Conservation (phyloP, 2,888 invertebrate species). For the Orgyia antiqua region DNA sequence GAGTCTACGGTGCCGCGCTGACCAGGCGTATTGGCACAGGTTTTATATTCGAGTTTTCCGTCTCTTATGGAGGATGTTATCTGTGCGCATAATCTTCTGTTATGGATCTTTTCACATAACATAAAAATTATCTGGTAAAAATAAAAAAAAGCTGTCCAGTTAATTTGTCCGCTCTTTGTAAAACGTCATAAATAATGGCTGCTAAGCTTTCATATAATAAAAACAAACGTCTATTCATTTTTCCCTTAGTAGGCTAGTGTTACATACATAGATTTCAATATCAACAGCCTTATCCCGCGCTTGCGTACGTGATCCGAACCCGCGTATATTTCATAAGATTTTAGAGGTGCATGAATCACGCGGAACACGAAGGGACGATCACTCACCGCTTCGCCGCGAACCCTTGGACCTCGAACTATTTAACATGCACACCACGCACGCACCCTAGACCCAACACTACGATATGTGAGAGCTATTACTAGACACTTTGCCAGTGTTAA, state of each 20-base stretch:
- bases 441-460: slow-evolving; percentile 72
- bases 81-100: too few species aligned
- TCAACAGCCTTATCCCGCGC: slow-evolving; percentile 74
- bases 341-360: slow-evolving; percentile 78
- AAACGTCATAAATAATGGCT: too few species aligned
- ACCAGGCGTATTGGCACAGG: too few species aligned
- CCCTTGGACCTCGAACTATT: slow-evolving; percentile 66
- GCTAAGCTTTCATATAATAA: slow-evolving; percentile 26
- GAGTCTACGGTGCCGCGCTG: too few species aligned
- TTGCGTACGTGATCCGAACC: slow-evolving; percentile 67
- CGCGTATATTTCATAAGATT: slow-evolving; percentile 79
- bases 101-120: too few species aligned
- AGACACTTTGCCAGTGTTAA: slow-evolving; percentile 76
- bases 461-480: slow-evolving; percentile 79
- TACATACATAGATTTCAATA: slow-evolving; percentile 74
- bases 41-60: too few species aligned
- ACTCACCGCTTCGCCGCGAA: slow-evolving; percentile 64
- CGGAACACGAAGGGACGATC: slow-evolving; percentile 73
- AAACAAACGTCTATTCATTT: slow-evolving; percentile 33
- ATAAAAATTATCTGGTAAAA: too few species aligned
- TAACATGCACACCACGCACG: slow-evolving; percentile 65
- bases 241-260: slow-evolving; percentile 52
- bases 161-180: too few species aligned
- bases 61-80: too few species aligned
- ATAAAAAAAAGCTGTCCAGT: too few species aligned